These are phyloP conservation scores for Falco concolor DNA, from an alignment of 2,797 vertebrate genomes.

Conservation along the genomic window DNA sequence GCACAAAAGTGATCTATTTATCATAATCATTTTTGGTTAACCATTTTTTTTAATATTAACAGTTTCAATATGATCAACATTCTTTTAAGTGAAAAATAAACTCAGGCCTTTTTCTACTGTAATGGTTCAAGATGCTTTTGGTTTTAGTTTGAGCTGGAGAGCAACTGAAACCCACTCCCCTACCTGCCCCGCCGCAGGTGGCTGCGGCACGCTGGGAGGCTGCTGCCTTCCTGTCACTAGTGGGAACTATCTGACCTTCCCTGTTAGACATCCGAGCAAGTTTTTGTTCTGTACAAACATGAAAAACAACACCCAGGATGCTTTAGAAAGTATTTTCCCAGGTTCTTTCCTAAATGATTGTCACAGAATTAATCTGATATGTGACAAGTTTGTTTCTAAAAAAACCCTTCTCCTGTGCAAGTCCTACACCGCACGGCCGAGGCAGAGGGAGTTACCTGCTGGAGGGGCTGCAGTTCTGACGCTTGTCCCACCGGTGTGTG, in stretches of 20 bases:
- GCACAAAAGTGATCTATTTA: background rate
- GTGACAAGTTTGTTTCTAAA: background rate
- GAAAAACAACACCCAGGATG: background rate
- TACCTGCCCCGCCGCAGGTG: background rate
- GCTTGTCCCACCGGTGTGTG: rapidly evolving
- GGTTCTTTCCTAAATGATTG: background rate
- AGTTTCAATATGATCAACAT: background rate
- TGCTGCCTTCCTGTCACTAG: rapidly evolving
- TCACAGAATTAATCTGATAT: too few species aligned
- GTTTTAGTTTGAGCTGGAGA: background rate
- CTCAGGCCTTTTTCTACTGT: background rate
- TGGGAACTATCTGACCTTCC: background rate
- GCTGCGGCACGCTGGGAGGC: rapidly evolving
- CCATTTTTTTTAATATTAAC: background rate
- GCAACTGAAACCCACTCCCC: background rate
- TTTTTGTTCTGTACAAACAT: background rate
- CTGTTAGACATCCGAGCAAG: background rate
- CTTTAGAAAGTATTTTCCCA: background rate
- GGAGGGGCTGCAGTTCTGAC: background rate
- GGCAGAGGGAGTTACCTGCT: too few species aligned
- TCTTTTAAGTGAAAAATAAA: slow-evolving; percentile 35
- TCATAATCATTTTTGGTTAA: background rate
- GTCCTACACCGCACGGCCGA: rapidly evolving
- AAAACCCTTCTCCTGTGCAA: too few species aligned
- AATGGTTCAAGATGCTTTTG: background rate